Conservation (phyloP, 2,797 vertebrate species). For the Gephyroberyx darwinii region DNA sequence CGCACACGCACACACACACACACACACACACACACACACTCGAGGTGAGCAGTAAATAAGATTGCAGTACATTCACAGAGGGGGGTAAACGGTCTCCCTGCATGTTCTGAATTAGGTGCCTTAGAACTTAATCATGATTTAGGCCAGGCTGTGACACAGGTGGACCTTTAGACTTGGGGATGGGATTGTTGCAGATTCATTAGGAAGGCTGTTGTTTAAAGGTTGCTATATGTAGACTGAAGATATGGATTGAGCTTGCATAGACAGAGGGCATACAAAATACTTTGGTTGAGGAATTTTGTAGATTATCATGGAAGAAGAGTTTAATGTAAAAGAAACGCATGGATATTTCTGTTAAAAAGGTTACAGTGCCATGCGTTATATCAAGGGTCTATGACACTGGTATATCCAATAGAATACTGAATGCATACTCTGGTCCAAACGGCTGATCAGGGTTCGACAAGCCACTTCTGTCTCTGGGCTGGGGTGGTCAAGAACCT, state of each 20-base stretch:
- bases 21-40: constrained; percentile 4
- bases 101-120: background rate
- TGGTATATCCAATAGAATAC: background rate
- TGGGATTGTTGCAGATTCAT: background rate
- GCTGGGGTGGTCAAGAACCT: constrained; percentile 90
- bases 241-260: background rate
- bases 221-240: background rate
- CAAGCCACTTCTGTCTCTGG: constrained; percentile 92
- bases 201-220: background rate
- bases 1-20: constrained; percentile 23
- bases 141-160: constrained; percentile 13
- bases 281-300: background rate
- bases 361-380: background rate
- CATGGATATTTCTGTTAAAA: background rate
- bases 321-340: no score
- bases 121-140: constrained; percentile 5
- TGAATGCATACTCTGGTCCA: constrained; percentile 88
- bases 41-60: constrained; percentile 63
- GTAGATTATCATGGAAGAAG: background rate
- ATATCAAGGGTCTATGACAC: background rate
- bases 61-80: constrained; percentile 12
- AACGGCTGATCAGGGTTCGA: constrained; percentile 85
- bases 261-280: no score
- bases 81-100: background rate
- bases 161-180: constrained; percentile 3